Conservation (phyloP, 2,888 invertebrate genomes). For the Metalampra italica region DNA sequence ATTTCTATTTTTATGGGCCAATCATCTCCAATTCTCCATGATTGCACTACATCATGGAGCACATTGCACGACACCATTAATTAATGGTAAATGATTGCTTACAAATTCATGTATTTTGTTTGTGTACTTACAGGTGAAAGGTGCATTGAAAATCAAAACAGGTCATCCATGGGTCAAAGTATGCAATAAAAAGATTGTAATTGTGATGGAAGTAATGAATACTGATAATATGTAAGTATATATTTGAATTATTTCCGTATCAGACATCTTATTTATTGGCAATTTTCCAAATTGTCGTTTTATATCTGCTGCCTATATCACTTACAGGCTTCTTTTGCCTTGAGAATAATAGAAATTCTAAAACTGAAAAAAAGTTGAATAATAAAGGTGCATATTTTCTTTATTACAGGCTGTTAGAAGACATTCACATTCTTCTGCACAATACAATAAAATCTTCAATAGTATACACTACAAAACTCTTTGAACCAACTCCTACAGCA, state of each 20-base stretch:
- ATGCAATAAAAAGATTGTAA: conserved; percentile 52
- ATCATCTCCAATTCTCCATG: too few relatives aligned
- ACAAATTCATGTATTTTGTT: conserved; percentile 2
- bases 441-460: conserved; percentile 28
- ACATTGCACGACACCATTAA: too few relatives aligned
- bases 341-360: too few relatives aligned
- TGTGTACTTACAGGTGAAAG: conserved; percentile 30
- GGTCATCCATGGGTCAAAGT: conserved; percentile 42
- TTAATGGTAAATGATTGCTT: not conserved
- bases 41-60: too few relatives aligned
- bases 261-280: too few relatives aligned
- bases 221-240: conserved; percentile 46
- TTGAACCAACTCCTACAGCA: conserved; percentile 21
- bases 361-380: too few relatives aligned
- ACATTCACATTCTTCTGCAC: conserved; percentile 45
- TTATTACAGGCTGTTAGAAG: conserved; percentile 44
- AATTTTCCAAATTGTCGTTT: not conserved
- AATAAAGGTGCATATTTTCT: too few relatives aligned
- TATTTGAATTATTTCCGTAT: not conserved
- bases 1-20: too few relatives aligned
- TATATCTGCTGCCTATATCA: too few relatives aligned
- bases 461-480: conserved; percentile 51
- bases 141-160: conserved; percentile 33
- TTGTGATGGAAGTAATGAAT: conserved; percentile 38
- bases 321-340: too few relatives aligned